These are phyloP conservation scores for Rhyacophila evoluta DNA, from an alignment of 2,888 invertebrate species.

Conservation along the genomic window DNA sequence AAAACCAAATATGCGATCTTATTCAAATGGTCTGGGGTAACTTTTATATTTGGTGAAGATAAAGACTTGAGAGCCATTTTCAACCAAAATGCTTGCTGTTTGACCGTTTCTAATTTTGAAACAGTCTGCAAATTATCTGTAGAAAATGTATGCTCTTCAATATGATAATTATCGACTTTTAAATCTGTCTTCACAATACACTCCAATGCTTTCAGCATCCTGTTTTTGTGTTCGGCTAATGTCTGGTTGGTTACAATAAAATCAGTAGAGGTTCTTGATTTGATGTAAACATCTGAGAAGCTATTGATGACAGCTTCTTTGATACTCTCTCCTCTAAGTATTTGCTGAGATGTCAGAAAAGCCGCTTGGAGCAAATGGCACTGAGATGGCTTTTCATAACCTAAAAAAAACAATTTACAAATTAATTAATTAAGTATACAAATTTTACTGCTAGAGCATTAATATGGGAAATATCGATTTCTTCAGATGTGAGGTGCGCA, in stretches of 20 bases:
- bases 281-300: slow-evolving; percentile 76
- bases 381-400: slow-evolving; percentile 72
- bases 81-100: slow-evolving; percentile 69
- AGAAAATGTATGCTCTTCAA: slow-evolving; percentile 61
- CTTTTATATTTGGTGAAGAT: background rate
- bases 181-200: slow-evolving; percentile 55
- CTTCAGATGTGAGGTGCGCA: too few species aligned
- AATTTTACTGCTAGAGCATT: too few species aligned
- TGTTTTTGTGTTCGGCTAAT: slow-evolving; percentile 67
- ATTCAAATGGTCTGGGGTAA: slow-evolving; percentile 33
- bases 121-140: slow-evolving; percentile 67
- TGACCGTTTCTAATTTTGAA: slow-evolving; percentile 67
- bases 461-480: too few species aligned
- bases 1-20: slow-evolving; percentile 58
- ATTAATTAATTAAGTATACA: too few species aligned
- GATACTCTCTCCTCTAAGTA: slow-evolving; percentile 72
- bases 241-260: slow-evolving; percentile 62
- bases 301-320: slow-evolving; percentile 70
- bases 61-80: slow-evolving; percentile 54
- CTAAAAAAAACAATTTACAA: slow-evolving; percentile 60
- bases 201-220: slow-evolving; percentile 62
- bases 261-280: slow-evolving; percentile 65
- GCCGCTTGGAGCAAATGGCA: slow-evolving; percentile 76
- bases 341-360: slow-evolving; percentile 74
- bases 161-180: background rate